These are phyloP conservation scores for Tiaroga cobitis DNA, from an alignment of 2,797 vertebrate species.

Conservation along the genomic window DNA sequence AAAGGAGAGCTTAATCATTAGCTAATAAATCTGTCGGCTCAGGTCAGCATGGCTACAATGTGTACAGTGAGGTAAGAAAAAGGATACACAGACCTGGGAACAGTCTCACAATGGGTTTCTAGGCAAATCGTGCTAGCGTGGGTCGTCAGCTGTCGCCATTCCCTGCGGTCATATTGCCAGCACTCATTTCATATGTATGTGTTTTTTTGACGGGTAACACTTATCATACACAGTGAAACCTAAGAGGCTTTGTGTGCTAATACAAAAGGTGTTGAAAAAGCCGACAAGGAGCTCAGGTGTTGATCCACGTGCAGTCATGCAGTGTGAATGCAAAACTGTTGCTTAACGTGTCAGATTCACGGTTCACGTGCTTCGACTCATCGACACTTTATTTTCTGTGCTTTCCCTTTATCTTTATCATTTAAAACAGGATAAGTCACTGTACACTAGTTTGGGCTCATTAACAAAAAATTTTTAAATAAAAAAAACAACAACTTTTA, in stretches of 20 bases:
- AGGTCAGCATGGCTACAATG: conserved; percentile 51
- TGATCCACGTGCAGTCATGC: conserved; percentile 27
- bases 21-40: conserved; percentile 56
- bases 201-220: conserved; percentile 57
- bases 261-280: conserved; percentile 1
- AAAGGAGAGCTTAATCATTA: conserved; percentile 55
- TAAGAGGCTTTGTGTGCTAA: conserved; percentile 45
- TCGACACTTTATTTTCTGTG: background rate
- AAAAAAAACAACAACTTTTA: background rate
- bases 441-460: background rate
- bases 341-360: conserved; percentile 13
- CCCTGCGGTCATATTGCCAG: conserved; percentile 65
- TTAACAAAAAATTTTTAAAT: too few species aligned
- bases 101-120: conserved; percentile 43
- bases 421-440: background rate
- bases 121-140: conserved; percentile 42
- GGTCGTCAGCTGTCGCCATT: conserved; percentile 57
- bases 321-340: background rate
- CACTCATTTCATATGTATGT: conserved; percentile 46
- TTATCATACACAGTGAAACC: conserved; percentile 64
- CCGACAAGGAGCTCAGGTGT: conserved; percentile 40
- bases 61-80: conserved; percentile 33
- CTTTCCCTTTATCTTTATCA: background rate
- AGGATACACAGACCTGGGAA: conserved; percentile 30
- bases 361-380: background rate